Evolutionary conservation across 2,888 invertebrate genomes (phyloP), one percentile per base, ranked within the genome.

Genomic region (Drosophila mercatorum): DNA sequence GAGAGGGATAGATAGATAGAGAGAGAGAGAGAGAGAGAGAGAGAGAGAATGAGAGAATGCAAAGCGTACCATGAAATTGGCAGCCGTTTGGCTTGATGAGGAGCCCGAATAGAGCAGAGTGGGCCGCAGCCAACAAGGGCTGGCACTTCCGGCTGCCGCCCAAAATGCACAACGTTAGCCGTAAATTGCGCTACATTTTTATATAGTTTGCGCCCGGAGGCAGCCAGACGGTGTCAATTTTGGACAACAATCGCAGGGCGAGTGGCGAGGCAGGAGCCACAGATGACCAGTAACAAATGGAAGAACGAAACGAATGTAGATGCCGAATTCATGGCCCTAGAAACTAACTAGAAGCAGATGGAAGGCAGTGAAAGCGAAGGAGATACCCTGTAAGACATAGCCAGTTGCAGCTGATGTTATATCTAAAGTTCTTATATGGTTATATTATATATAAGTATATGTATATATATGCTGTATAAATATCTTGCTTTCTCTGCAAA

Each of bases 101-200:
- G 11, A 40, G 11, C 6, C 1, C 31, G 26, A 43, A 36, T 22
- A 7, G 51, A 6, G 51, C 34, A 34, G 34, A 34, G 34, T 51
- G 12, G 34, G 34, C 10, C 36, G 43, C 51, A 59, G 52, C 44
- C 57, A 49, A 53, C 59, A 52, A 44, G 55, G 71, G 41, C 49
- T 43, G 40, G 61, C 70, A 68, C 61, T 64, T 61, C 73, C 73
- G 66, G 66, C 14, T 28, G 52, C 67, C 61, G 31, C 36, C 51
- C 73, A 51, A 68, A 68, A 68, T 61, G 63, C 64, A 64, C 61
- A 79, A 61, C 69, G 68, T 61, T 40, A 73, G 70, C 70, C 71
- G 72, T 78, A 85, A 88, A 88, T 88, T 88, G 88, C 69, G 69
- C 74, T 74, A 74, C 74, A 85, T 85, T 85, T 86, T 76, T 84